A percentile compares a stretch with the other conserved stretches of the same genome.
Conservation (phyloP, 2,797 vertebrate genomes). For the Spondyliosoma cantharus region DNA sequence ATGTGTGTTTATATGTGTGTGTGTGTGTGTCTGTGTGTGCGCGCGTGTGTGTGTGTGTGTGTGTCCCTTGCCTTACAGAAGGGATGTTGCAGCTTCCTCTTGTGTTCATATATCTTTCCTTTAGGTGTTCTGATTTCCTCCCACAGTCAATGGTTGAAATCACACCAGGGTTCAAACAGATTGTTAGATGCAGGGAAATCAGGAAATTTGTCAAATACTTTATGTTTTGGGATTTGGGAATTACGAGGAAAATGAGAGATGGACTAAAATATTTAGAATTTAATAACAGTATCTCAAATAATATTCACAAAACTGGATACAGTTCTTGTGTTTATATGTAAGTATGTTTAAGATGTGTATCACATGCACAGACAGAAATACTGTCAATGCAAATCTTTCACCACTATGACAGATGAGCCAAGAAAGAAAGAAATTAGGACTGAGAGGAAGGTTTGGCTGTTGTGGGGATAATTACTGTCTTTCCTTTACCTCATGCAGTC, state of each 20-base stretch:
- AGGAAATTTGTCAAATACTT: not conserved
- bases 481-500: constrained; percentile 33
- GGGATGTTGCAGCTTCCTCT: not conserved
- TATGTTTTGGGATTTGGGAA: not conserved
- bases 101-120: not conserved
- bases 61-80: not conserved
- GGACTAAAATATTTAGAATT: not conserved
- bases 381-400: constrained; percentile 1
- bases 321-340: not conserved
- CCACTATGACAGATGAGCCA: not conserved
- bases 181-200: not conserved
- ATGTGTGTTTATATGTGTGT: not conserved
- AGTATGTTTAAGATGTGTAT: not conserved
- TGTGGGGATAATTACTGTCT: not conserved
- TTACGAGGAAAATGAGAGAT: not conserved
- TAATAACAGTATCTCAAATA: not conserved
- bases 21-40: no score
- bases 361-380: not conserved
- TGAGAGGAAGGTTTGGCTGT: not conserved
- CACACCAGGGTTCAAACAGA: not conserved
- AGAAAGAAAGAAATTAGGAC: constrained; percentile 30
- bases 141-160: not conserved
- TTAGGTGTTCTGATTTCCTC: not conserved
- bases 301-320: not conserved
- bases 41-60: no score